phyloP scores from a whole-genome alignment of 2,797 vertebrate species.

The Propithecus deckenii region DNA sequence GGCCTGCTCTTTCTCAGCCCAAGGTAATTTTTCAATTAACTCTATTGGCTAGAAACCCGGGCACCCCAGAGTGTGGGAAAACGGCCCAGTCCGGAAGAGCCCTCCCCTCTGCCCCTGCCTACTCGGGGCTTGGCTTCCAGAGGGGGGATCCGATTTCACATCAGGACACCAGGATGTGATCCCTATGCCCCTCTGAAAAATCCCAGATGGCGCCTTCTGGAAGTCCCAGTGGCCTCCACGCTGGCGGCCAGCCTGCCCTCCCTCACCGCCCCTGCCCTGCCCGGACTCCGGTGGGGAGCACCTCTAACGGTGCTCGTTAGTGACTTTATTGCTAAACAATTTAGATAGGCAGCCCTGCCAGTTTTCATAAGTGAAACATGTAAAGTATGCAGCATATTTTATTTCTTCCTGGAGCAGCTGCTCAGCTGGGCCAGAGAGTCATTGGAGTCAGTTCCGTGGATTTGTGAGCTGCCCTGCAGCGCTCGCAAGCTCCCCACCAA shows the following conservation, averaged over 20 bases:
- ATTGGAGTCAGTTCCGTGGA: neutral
- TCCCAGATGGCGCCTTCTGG: constrained; percentile 70
- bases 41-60: constrained; percentile 48
- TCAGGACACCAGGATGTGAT: constrained; percentile 41
- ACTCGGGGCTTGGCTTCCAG: constrained; percentile 32
- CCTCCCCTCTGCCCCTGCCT: constrained; percentile 20
- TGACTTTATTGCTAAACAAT: constrained; percentile 83
- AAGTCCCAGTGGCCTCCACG: neutral
- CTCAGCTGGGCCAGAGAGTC: neutral
- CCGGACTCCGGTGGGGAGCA: neutral
- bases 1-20: constrained; percentile 52
- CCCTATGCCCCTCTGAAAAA: constrained; percentile 44
- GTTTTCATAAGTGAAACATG: constrained; percentile 81
- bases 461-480: neutral
- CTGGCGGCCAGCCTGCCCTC: neutral
- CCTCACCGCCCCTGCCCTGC: rapidly evolving
- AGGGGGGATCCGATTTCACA: constrained; percentile 54
- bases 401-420: constrained; percentile 79
- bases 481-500: neutral
- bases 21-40: constrained; percentile 59
- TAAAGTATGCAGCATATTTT: constrained; percentile 82
- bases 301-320: constrained; percentile 71
- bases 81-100: constrained; percentile 21
- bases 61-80: constrained; percentile 76
- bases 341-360: constrained; percentile 77